Base-by-base conservation (phyloP, 2,113 vertebrate genomes). In the Salvator merianae region DNA sequence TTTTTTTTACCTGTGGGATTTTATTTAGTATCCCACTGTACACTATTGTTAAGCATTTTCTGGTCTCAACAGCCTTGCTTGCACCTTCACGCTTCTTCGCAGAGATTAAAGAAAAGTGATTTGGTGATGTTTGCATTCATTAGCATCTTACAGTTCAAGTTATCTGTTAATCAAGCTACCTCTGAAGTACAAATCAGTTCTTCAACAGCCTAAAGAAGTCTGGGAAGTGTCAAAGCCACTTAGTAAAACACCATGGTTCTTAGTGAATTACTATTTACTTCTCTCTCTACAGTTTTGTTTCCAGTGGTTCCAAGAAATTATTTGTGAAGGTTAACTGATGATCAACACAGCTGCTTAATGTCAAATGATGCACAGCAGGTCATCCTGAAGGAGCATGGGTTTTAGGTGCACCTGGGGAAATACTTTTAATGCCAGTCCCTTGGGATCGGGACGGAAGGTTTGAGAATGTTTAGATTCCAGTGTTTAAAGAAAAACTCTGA, bases 121-220 rank as follows among this genome's bases (percentile, higher is more conserved):
- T 91, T 92, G 81, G 79, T 81, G 75, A 91, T 94, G 93, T 94
- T 94, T 93, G 92, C 88, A 88, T 74, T 87, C 90, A 95, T 97
- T 95, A 95, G 78, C 96, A 95, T 93, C 87, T 92, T 91, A 92
- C 91, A 91, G 92, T 70, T 92, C 94, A 95, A 94, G 92, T 0
- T 80, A 78, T 16, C 32, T 89, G 93, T 92, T 96, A 96, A 95
- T 95, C 91, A 89, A 88, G 87, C 94, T 94, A 96, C 93, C 94
- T 95, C 95, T 95, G 95, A 96, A 95, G 92, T 95, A 95, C 95
- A 97, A 96, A 95, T 94, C 92, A 90, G 85, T 91, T 81, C 87
- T 92, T 94, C 80, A 86, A 78, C 88, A 82, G 86, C 92, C 87
- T 77, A 88, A 88, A 93, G 87, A 59, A 70, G 71, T 92, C 92